Evolutionary conservation across 2,113 vertebrate genomes (phyloP), one percentile per base, ranked within the genome.

Genomic region (Corvus moneduloides): DNA sequence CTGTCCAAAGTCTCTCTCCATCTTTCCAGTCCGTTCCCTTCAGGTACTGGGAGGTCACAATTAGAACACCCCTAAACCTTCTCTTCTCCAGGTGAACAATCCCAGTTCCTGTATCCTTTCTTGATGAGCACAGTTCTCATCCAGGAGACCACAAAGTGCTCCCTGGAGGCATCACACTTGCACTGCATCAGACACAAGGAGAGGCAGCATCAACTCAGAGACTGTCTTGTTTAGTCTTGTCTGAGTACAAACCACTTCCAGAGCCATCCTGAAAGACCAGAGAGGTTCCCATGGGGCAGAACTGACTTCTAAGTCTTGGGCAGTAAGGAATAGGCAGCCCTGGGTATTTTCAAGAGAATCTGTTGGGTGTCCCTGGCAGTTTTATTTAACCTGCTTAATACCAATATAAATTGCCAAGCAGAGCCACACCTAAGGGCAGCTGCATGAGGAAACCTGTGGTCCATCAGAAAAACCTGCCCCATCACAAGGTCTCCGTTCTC

Each of bases 91-190:
- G 37, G 32, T 30, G 20, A 71, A 61, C 16, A 61, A 71, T 71
- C 37, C 67, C 26, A 71, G 1, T 39, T 71, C 66, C 55, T 61
- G 13, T 30, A n/a, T 51, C 46, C 24, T 30, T 43, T 52, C 55
- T 52, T 5, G 13, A 52, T 12, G 2, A 44, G 55, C 48, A 26
- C 66, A n/a, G 33, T 46, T 90, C 54, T 82, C 68, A 54, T 17
- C 20, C 56, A 66, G 44, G 41, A 91, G 56, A 27, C 66, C 30
- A 13, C 62, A 52, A 74, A 83, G 11, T 1, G 1, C 24, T 72
- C 54, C 35, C 11, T 76, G 2, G 1, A 84, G 54, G 73, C 4
- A 1, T 49, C 39, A 28, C 0, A 0, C 27, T 78, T 2, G 0
- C 13, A 55, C 66, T 2, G 1, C 0, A 0, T 37, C 48, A 56